Base-by-base conservation (phyloP, 2,113 vertebrate species). In the Elaphurus davidianus region DNA sequence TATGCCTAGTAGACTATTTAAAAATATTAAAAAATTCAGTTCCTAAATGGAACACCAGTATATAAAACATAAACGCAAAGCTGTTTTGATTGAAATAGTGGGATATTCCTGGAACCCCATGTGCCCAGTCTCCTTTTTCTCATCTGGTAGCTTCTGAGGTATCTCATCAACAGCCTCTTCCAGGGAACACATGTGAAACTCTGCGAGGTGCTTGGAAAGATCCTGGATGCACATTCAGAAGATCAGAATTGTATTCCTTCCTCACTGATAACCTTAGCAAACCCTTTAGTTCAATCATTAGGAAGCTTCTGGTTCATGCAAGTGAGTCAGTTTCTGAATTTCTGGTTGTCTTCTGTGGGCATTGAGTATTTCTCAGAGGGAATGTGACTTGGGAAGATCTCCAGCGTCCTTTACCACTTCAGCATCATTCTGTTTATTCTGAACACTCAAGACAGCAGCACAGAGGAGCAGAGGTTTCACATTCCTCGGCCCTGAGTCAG, bases 11-110 rank as follows among this genome's bases (percentile, higher is more conserved):
- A 92, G 19, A 59, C 25, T 83, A 74, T 52, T 59, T 74, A 2
- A 92, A 92, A 83, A 43, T 71, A 71, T 33, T 71, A 33, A 79
- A 30, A 84, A 90, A 95, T 30, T 27, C 33, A 82, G 64, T n/a
- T 40, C 12, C 12, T 40, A 86, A 88, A 82, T 43, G 52, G 21
- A 50, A 36, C 8, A 87, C 40, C 6, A 45, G 17, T 59, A 27
- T 52, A 52, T 60, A 92, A 86, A 47, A 57, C 17, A 57, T 87
- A 52, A 57, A 87, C 27, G 7, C 7, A 59, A 88, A 87, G 7
- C 13, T 52, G 52, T 71, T 59, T 92, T 40, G 74, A 96, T 21
- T 57, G 55, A 27, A 92, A 82, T 43, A 8, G 3, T 50, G 21
- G 19, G 52, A 4, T 59, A 2, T 40, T 19, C 1, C 50, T 50